Base-by-base conservation (phyloP, 2,888 invertebrate species). In the Heteromyza rotundicornis region DNA sequence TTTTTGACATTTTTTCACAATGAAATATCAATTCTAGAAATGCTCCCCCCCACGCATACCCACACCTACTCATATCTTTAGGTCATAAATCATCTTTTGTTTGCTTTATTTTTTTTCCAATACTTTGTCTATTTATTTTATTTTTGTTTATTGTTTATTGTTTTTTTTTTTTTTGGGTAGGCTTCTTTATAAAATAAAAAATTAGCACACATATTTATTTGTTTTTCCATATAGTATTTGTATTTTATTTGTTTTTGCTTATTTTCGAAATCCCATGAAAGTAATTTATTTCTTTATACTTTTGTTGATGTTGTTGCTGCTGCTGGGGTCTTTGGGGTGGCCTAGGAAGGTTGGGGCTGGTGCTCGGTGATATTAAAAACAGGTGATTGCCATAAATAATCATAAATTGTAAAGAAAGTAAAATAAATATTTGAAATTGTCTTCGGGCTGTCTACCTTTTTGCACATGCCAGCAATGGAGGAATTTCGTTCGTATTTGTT, bases 371-470 rank as follows among this genome's bases (percentile, higher is more conserved):
- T 17, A 7, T 32, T 51, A 54, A 54, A 54, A 54, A 20, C 54
- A 54, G 36, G 36, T 54, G 54, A 54, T 36, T 36, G 36, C 54
- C 35, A 54, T 54, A 54, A 36, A 36, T 54, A 36, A 54, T 36
- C 20, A 20, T 20, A n/a, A 54, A 54, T 2, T 5, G 7, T 27
- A 19, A 54, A 14, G 20, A 19, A 35, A 54, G 40, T 36, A 19
- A 14, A 54, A n/a, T 36, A 54, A 54, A 36, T 54, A 36, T 54
- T n/a, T 36, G 36, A 19, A 36, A 35, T 35, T 35, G 16, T 54
- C 36, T 54, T 35, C n/a, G 14, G 36, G 20, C n/a, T 54, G 27
- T 52, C 2, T 47, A 19, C 20, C 47, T 47, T 40, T 40, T 40
- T 7, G 10, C 27, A 27, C 27, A 40, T 10, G 5, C 14, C 10